Conservation (phyloP, 64 coral and sea anemone species). For the Anthopleura sola region DNA sequence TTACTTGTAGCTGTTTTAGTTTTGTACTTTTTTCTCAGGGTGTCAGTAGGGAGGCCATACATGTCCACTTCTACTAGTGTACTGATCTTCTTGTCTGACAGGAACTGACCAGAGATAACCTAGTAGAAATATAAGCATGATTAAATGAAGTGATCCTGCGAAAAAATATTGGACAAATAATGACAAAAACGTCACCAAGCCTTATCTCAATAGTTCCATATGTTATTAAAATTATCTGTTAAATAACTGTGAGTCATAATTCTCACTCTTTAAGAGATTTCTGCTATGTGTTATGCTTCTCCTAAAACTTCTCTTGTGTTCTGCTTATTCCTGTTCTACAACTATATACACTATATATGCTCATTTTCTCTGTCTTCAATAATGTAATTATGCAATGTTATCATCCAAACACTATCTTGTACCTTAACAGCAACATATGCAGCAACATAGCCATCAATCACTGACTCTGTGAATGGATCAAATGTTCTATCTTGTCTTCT, state of each 20-base stretch:
- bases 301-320: too few relatives aligned
- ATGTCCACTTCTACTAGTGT: conserved; percentile 81
- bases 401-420: background rate
- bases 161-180: too few relatives aligned
- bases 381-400: too few relatives aligned
- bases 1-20: conserved; percentile 61
- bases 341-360: too few relatives aligned
- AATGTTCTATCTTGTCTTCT: conserved; percentile 76
- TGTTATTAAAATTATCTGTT: too few relatives aligned
- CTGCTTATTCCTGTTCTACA: too few relatives aligned
- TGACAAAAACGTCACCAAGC: too few relatives aligned
- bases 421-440: conserved; percentile 88
- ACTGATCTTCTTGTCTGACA: conserved; percentile 87
- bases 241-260: too few relatives aligned
- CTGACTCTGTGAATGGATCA: conserved; percentile 92
- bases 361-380: too few relatives aligned
- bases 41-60: conserved; percentile 93
- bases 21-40: conserved; percentile 80
- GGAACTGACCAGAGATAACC: conserved; percentile 93
- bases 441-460: conserved; percentile 85
- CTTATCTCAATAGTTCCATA: too few relatives aligned
- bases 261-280: too few relatives aligned
- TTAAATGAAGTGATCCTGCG: background rate
- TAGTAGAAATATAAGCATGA: background rate
- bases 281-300: too few relatives aligned